Evolutionary conservation across 2,888 invertebrate species (phyloP).

Genomic region (Scelioninae gen. 1): DNA sequence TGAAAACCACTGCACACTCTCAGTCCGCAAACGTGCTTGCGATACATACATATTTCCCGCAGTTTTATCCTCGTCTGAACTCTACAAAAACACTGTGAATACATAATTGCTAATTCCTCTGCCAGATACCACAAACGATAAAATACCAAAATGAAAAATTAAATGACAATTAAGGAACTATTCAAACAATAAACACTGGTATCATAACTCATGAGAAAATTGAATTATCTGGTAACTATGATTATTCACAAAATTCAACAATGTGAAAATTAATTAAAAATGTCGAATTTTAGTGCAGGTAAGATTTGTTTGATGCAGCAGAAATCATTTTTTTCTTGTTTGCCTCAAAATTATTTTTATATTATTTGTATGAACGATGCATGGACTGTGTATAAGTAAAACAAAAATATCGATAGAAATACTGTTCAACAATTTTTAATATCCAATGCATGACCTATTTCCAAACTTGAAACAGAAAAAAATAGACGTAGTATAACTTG

Average conservation of each 20-base stretch:
- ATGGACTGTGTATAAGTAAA: background rate
- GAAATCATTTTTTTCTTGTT: background rate
- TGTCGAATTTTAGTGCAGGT: too few species aligned
- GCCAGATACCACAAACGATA: constrained; percentile 28
- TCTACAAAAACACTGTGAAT: constrained; percentile 20
- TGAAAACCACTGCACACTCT: background rate
- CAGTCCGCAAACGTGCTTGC: background rate
- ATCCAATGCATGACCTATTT: constrained; percentile 53
- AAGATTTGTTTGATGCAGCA: too few species aligned
- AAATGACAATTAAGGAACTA: constrained; percentile 21
- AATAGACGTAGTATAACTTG: background rate
- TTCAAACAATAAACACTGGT: too few species aligned
- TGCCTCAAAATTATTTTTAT: constrained; percentile 7
- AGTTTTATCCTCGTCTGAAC: constrained; percentile 36
- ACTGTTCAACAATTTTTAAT: constrained; percentile 47
- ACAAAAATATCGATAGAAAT: constrained; percentile 24
- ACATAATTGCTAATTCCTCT: constrained; percentile 52
- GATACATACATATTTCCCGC: constrained; percentile 29
- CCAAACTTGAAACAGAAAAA: constrained; percentile 19
- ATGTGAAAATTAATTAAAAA: too few species aligned
- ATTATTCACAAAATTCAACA: too few species aligned
- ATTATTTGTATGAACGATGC: background rate
- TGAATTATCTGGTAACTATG: too few species aligned
- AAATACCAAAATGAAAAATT: constrained; percentile 44
- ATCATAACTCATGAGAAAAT: too few species aligned